Evolutionary conservation across 2,797 vertebrate genomes (phyloP).

Genomic region (Gymnothorax reevesii): DNA sequence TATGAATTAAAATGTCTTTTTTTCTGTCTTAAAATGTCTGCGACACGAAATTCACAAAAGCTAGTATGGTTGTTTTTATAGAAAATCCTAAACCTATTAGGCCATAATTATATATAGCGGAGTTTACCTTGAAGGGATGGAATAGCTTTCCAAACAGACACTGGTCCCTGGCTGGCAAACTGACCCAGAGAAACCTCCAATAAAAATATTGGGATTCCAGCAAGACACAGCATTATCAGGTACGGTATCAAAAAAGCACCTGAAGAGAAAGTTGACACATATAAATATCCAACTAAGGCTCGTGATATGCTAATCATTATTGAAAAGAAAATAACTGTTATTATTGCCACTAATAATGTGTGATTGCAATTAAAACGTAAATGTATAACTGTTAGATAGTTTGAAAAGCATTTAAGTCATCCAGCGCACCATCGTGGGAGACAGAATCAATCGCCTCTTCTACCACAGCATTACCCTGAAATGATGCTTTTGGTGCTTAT

Average conservation of each 20-base stretch:
- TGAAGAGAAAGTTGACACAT: slow-evolving; percentile 50
- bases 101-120: slow-evolving; percentile 12
- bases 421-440: background rate
- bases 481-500: background rate
- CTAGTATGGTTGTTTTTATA: background rate
- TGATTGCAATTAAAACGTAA: background rate
- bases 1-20: background rate
- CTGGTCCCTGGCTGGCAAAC: slow-evolving; percentile 96
- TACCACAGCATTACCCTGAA: background rate
- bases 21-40: background rate
- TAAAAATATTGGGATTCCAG: slow-evolving; percentile 94
- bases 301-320: background rate
- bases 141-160: slow-evolving; percentile 98
- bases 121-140: slow-evolving; percentile 94
- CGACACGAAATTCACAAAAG: background rate
- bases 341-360: background rate
- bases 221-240: slow-evolving; percentile 92
- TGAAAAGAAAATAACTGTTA: background rate
- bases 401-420: background rate
- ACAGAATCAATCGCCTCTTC: background rate
- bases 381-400: background rate
- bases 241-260: slow-evolving; percentile 98
- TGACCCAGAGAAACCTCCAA: slow-evolving; percentile 95
- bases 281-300: background rate
- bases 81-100: background rate